phyloP scores from a whole-genome alignment of 2,113 vertebrate species.

The Lophura nycthemera region DNA sequence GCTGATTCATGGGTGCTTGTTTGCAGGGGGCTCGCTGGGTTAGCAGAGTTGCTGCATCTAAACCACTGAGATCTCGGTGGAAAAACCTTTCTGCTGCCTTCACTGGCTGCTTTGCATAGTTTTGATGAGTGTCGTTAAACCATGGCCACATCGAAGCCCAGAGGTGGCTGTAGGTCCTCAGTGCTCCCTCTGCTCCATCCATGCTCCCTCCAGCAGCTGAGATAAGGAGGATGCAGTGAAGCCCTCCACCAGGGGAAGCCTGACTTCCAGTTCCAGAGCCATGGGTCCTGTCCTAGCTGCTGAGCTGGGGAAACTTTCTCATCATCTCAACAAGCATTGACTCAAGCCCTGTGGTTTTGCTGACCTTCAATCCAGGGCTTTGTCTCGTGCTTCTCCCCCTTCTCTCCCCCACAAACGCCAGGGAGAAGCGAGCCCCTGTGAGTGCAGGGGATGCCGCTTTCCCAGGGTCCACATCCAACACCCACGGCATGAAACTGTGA shows the following conservation, averaged over 20 bases:
- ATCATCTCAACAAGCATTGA: accelerated
- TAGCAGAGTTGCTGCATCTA: background rate
- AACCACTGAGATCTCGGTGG: background rate
- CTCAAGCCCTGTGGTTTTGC: slow-evolving; percentile 35
- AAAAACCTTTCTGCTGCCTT: background rate
- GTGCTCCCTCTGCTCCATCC: background rate
- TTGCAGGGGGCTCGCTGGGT: background rate
- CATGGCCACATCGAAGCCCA: accelerated
- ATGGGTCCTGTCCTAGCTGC: background rate
- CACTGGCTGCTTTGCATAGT: background rate
- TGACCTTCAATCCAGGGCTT: background rate
- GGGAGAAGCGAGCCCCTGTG: background rate
- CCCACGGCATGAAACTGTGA: background rate
- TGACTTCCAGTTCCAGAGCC: accelerated
- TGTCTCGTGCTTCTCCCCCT: background rate
- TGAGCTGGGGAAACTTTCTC: background rate
- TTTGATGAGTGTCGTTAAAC: background rate
- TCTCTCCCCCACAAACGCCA: background rate
- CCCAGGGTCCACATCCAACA: slow-evolving; percentile 38
- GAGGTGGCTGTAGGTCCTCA: background rate
- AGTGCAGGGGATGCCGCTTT: slow-evolving; percentile 29
- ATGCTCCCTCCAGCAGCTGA: background rate
- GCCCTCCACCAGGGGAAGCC: background rate
- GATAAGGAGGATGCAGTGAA: background rate
- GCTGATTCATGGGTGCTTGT: background rate